phyloP scores from a whole-genome alignment of 2,888 invertebrate species.

The Drosophila trichaetosa region DNA sequence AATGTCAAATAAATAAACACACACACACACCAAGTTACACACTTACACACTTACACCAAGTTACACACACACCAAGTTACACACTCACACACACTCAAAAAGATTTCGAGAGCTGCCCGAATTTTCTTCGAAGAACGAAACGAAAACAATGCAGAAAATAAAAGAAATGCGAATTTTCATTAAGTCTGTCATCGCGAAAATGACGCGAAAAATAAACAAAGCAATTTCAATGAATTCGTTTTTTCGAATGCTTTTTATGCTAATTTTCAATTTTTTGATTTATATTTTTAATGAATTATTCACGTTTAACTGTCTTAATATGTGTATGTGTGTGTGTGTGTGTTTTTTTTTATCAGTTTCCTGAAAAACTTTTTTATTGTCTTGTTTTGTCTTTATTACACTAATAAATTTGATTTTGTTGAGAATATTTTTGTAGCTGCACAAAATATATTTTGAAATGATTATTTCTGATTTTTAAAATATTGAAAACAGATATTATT shows the following conservation, averaged over 20 bases:
- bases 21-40: conserved; percentile 11
- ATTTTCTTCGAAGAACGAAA: conserved; percentile 22
- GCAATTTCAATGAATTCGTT: conserved; percentile 8
- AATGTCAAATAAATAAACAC: conserved; percentile 54
- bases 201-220: conserved; percentile 3
- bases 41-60: not conserved
- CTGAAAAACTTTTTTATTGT: not conserved
- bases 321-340: too few species aligned
- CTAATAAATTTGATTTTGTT: not conserved
- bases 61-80: not conserved
- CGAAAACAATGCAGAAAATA: conserved; percentile 3
- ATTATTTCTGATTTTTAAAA: not conserved
- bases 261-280: not conserved
- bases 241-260: conserved; percentile 1
- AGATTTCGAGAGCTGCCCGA: conserved; percentile 19
- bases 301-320: not conserved
- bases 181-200: conserved; percentile 4
- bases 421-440: not conserved
- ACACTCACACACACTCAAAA: conserved; percentile 3
- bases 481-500: not conserved
- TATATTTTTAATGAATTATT: not conserved
- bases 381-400: not conserved
- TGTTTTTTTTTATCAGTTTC: not conserved
- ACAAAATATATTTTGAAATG: not conserved
- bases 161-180: conserved; percentile 5